Base-by-base conservation (phyloP, 1,140 invertebrate species). In the Cyclargus thomasi region DNA sequence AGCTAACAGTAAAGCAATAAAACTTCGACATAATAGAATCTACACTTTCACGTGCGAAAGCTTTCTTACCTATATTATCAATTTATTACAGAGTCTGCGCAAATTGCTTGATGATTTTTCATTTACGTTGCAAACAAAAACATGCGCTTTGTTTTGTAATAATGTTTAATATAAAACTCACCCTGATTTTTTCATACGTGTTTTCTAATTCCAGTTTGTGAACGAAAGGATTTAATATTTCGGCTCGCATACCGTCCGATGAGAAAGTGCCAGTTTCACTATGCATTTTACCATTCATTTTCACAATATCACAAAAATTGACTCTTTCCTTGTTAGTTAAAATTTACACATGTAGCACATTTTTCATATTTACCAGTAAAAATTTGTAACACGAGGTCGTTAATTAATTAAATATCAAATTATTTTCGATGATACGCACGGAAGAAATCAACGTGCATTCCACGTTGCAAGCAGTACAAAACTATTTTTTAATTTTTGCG, bases 141-240 rank as follows among this genome's bases (percentile, higher is more conserved):
- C 17, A 59, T 21, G 17, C 18, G 14, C 8, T 59, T 20, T 17
- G 10, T 59, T 18, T 10, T 20, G 22, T 35, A 66, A 22, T 53
- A 66, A 35, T 35, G 20, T 35, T 20, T 66, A 65, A 22, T 57
- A 57, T 23, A 62, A 21, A 16, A 67, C 16, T 92, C 91, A 96
- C 95, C 94, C 96, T 96, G 85, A 96, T 94, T 91, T 96, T 96
- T 82, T 97, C 95, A 79, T 95, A 95, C 70, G 94, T 95, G 74
- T 94, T 95, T 83, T 95, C 94, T 80, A 97, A 92, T 90, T 96
- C 95, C 82, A 97, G 90, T 79, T 94, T 95, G 83, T 97, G 95
- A 47, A 96, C 95, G 87, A 97, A 97, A 39, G 96, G 96, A 89
- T 97, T 97, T 77, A 96, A 84, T 83, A 91, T 91, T 90, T 91